These are phyloP conservation scores for Platygyra sinensis DNA, from an alignment of 64 coral and sea anemone species.

Conservation along the genomic window DNA sequence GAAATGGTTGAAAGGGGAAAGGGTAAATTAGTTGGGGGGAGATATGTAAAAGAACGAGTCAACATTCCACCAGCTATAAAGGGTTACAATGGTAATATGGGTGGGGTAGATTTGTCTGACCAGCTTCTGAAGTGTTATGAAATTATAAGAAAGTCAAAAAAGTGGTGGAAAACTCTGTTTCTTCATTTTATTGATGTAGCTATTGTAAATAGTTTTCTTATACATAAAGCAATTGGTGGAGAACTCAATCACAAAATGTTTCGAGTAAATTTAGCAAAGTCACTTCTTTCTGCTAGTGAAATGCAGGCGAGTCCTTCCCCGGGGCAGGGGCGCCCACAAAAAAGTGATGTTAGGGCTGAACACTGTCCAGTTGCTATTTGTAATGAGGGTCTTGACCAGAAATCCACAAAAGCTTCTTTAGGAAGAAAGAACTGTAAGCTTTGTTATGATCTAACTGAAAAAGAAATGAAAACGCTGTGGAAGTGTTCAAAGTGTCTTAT, in stretches of 20 bases:
- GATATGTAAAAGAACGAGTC: constrained; percentile 22
- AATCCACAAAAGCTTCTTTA: constrained; percentile 35
- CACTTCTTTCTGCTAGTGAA: not conserved
- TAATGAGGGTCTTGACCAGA: not conserved
- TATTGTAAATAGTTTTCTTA: too few species aligned
- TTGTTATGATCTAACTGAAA: constrained; percentile 22
- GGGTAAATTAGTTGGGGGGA: constrained; percentile 44
- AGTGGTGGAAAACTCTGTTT: too few species aligned
- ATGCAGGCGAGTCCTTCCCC: not conserved
- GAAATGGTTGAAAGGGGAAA: too few species aligned
- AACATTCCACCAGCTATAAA: constrained; percentile 45
- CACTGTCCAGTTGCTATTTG: constrained; percentile 52
- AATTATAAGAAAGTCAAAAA: too few species aligned
- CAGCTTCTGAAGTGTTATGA: too few species aligned
- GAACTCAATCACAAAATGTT: too few species aligned
- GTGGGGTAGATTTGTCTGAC: too few species aligned
- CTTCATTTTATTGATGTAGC: too few species aligned
- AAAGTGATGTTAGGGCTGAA: constrained; percentile 36
- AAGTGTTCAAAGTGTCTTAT: constrained; percentile 16
- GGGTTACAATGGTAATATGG: too few species aligned
- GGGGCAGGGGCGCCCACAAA: constrained; percentile 48
- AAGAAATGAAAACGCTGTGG: constrained; percentile 43
- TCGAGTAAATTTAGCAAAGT: not conserved
- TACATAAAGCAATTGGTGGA: too few species aligned
- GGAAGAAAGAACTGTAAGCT: constrained; percentile 37